Conservation (phyloP, 2,797 vertebrate species). For the Octomys mimax region DNA sequence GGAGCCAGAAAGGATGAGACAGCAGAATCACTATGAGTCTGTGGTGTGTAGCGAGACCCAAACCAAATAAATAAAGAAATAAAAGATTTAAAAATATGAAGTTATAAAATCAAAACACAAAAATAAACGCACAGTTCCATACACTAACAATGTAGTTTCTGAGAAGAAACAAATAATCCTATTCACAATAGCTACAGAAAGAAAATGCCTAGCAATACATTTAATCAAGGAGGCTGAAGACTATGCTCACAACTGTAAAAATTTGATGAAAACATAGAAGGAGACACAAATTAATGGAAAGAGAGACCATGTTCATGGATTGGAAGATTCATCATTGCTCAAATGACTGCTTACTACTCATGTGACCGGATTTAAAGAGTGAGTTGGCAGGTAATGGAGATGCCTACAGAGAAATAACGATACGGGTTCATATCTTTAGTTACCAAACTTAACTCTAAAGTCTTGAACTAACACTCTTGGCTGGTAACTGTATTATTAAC, state of each 20-base stretch:
- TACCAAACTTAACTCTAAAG: background rate
- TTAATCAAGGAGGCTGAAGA: background rate
- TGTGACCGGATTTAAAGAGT: background rate
- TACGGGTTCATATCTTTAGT: background rate
- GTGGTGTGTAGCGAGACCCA: no score
- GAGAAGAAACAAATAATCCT: background rate
- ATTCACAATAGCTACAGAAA: background rate
- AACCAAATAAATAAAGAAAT: no score
- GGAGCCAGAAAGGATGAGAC: no score
- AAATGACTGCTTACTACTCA: background rate
- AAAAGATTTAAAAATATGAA: background rate
- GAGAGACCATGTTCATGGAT: background rate
- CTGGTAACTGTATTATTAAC: constrained; percentile 23
- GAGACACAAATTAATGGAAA: background rate
- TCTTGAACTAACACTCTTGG: background rate
- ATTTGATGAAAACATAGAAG: background rate
- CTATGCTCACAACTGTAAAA: background rate
- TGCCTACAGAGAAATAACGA: background rate
- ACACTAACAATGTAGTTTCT: background rate
- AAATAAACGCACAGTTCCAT: background rate
- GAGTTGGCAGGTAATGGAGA: background rate
- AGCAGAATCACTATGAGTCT: no score
- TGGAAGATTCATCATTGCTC: background rate
- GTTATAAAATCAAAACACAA: background rate
- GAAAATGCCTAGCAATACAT: background rate